These are phyloP conservation scores for Stegostoma tigrinum DNA, from an alignment of 2,113 vertebrate genomes.

Conservation along the genomic window DNA sequence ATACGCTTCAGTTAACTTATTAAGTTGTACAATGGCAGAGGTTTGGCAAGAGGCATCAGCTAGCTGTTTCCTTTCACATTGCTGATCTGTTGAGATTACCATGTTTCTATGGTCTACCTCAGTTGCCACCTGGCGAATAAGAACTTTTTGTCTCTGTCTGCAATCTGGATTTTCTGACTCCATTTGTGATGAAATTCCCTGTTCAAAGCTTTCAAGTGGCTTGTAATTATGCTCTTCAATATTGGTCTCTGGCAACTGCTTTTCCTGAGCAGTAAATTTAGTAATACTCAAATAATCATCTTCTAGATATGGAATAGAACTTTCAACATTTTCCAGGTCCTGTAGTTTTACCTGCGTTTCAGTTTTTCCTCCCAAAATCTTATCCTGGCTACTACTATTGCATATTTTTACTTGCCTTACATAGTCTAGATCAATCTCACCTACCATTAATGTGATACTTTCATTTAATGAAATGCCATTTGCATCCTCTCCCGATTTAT, in stretches of 20 bases:
- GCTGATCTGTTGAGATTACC: conserved; percentile 52
- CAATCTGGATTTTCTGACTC: conserved; percentile 45
- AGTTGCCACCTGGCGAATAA: conserved; percentile 63
- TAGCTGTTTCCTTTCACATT: conserved; percentile 21
- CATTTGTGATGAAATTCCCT: conserved; percentile 47
- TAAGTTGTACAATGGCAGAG: background rate
- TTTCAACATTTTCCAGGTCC: conserved; percentile 21
- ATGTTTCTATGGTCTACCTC: conserved; percentile 57
- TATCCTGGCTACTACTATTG: background rate
- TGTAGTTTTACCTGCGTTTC: background rate
- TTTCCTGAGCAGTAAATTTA: conserved; percentile 45
- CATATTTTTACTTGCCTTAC: background rate
- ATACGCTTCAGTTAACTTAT: conserved; percentile 53
- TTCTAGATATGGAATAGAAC: background rate
- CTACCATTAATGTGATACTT: background rate
- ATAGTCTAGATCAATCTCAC: background rate
- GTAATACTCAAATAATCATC: conserved; percentile 27
- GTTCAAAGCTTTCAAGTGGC: conserved; percentile 41
- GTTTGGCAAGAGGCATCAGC: conserved; percentile 25
- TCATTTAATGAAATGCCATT: background rate
- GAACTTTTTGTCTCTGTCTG: conserved; percentile 57
- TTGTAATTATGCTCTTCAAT: conserved; percentile 40
- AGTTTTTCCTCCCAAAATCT: background rate
- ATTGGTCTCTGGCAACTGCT: conserved; percentile 50
- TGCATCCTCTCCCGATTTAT: background rate